Evolutionary conservation across 2,888 invertebrate genomes (phyloP).

Genomic region (Sarcophaga variegata): DNA sequence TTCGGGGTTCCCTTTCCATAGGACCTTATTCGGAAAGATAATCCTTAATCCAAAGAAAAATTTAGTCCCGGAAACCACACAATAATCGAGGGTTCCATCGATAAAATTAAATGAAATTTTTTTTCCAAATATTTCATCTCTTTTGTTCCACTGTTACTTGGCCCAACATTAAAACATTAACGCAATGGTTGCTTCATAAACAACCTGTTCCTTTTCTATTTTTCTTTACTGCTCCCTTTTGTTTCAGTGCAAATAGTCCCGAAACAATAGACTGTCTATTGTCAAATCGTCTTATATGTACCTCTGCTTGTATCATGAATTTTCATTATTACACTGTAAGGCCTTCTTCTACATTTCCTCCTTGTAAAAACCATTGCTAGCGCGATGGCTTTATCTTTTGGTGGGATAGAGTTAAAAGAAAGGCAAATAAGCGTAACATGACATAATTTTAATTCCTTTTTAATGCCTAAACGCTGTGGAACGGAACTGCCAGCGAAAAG

Average conservation of each 20-base stretch:
- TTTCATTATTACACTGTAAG: slow-evolving; percentile 45
- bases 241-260: not conserved
- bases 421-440: slow-evolving; percentile 63
- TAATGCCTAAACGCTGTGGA: slow-evolving; percentile 43
- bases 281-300: slow-evolving; percentile 45
- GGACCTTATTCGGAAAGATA: no score
- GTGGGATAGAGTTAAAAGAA: not conserved
- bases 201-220: slow-evolving; percentile 45
- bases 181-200: slow-evolving; percentile 24
- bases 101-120: no score
- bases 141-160: slow-evolving; percentile 23
- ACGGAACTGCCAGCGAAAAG: slow-evolving; percentile 22
- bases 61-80: no score
- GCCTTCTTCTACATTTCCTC: not conserved
- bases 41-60: no score
- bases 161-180: not conserved
- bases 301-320: slow-evolving; percentile 40
- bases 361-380: slow-evolving; percentile 29
- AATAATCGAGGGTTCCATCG: no score
- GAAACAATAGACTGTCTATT: slow-evolving; percentile 46
- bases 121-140: no score
- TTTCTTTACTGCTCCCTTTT: not conserved
- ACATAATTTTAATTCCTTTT: slow-evolving; percentile 67
- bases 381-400: slow-evolving; percentile 26
- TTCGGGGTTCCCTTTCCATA: no score